These are phyloP conservation scores for Thera obeliscata DNA, from an alignment of 2,888 invertebrate species.

Conservation along the genomic window DNA sequence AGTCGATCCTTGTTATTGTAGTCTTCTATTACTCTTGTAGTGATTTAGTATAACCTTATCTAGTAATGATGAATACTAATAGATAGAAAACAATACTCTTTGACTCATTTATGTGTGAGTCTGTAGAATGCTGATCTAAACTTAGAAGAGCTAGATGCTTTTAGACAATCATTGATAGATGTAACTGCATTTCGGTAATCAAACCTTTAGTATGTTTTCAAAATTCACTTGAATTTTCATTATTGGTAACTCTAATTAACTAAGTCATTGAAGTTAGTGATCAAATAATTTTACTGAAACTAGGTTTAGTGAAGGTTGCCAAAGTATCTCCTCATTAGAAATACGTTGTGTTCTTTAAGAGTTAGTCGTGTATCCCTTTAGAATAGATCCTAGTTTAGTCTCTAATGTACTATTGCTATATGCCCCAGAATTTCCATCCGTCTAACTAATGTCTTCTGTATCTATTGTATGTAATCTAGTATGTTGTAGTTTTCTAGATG, in stretches of 20 bases:
- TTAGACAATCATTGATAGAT: conserved; percentile 32
- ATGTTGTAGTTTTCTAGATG: conserved; percentile 72
- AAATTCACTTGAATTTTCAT: conserved; percentile 9
- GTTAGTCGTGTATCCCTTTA: conserved; percentile 42
- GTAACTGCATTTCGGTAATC: conserved; percentile 31
- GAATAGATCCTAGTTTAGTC: conserved; percentile 43
- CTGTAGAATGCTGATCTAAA: conserved; percentile 46
- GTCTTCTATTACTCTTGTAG: conserved; percentile 30
- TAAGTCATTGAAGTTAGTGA: conserved; percentile 27
- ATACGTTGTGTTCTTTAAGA: conserved; percentile 42
- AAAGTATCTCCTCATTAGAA: conserved; percentile 48
- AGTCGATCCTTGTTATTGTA: conserved; percentile 24
- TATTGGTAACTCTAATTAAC: conserved; percentile 10
- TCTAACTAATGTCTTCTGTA: conserved; percentile 78
- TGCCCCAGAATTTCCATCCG: conserved; percentile 86
- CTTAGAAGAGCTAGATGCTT: conserved; percentile 62
- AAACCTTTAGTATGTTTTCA: conserved; percentile 8
- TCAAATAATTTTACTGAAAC: conserved; percentile 43
- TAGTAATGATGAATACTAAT: conserved; percentile 8
- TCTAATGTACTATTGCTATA: conserved; percentile 72
- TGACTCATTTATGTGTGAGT: conserved; percentile 13
- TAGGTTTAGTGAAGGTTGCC: conserved; percentile 54
- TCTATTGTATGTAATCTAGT: conserved; percentile 79
- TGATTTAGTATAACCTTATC: conserved; percentile 25
- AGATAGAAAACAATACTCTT: conserved; percentile 14